Evolutionary conservation across 92 coral and sea anemone species (phyloP), one percentile per base, ranked within the genome.

Genomic region (Phenganax marumi): DNA sequence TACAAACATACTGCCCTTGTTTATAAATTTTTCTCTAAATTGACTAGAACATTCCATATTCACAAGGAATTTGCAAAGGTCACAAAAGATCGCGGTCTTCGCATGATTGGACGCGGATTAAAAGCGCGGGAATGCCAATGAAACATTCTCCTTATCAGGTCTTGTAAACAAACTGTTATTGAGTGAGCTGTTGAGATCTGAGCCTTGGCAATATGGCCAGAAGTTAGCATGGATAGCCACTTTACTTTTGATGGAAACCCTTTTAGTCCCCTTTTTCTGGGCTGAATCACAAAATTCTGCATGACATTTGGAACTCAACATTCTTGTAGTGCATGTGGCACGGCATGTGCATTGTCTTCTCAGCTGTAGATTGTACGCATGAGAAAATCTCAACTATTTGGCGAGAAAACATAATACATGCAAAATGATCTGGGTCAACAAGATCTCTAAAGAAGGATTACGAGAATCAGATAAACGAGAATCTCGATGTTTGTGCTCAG

Each of bases 71-170:
- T 74, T 74, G 21, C 10, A 66, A 58, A 52, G 79, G 79, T 74
- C 79, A 72, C 77, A 74, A 74, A 74, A 74, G 79, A 50, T 74
- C 79, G 25, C 12, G 12, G 48, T 52, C 13, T 74, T 74, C 26
- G 62, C 79, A 74, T 74, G 58, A 66, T 62, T 66, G 50, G 50
- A 66, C 18, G 25, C 25, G 68, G 61, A 25, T 52, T 74, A 22
- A 74, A 74, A 74, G 48, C 79, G 79, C 79, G 79, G 79, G 63
- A 74, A 74, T 74, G 22, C 60, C 77, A 72, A 52, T 50, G 56
- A 72, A 52, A 49, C 22, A 49, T 48, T 72, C 47, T 50, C 8
- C 43, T 52, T 33, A 66, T 66, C 72, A 66, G 50, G 49, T 66
- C 50, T 66, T 66, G 72, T 66, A 66, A 66, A 66, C 49, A 66